A percentile compares a stretch with the other conserved stretches of the same genome.
Evolutionary conservation across 2,113 vertebrate species (phyloP).

Genomic region (Psettodes erumei): DNA sequence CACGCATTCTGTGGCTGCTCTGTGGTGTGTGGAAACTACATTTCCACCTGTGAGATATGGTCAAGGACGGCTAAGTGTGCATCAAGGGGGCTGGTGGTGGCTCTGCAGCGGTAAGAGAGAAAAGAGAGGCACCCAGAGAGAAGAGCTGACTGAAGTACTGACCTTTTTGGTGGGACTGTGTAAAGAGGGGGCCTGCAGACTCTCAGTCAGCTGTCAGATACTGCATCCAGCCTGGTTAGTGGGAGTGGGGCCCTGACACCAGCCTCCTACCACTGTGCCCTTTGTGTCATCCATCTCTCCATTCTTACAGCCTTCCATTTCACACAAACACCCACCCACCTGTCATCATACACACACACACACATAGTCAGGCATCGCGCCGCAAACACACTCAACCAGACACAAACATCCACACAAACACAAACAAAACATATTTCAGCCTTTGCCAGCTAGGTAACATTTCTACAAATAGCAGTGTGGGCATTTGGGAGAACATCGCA

Average conservation of each 20-base stretch:
- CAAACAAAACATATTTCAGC: constrained; percentile 73
- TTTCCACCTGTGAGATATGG: constrained; percentile 55
- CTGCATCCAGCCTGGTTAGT: constrained; percentile 82
- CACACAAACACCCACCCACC: constrained; percentile 76
- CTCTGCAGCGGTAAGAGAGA: constrained; percentile 36
- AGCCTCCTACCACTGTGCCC: constrained; percentile 75
- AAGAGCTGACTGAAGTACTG: constrained; percentile 76
- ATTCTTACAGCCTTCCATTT: constrained; percentile 71
- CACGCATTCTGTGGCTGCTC: constrained; percentile 3
- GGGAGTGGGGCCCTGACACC: constrained; percentile 78
- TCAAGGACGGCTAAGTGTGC: constrained; percentile 69
- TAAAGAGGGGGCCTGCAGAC: constrained; percentile 76
- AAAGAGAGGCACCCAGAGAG: constrained; percentile 61
- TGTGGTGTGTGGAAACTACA: constrained; percentile 33
- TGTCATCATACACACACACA: constrained; percentile 46
- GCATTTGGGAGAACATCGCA: constrained; percentile 78
- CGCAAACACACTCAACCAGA: constrained; percentile 62
- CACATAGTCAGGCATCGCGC: constrained; percentile 28
- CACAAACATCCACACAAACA: constrained; percentile 67
- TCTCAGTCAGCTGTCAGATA: constrained; percentile 85
- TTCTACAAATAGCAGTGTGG: constrained; percentile 80
- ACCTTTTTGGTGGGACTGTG: constrained; percentile 79
- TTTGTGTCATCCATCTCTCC: constrained; percentile 78
- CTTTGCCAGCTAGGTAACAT: constrained; percentile 74
- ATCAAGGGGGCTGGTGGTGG: constrained; percentile 49